A percentile compares a stretch with the other conserved stretches of the same genome.
phyloP scores from a whole-genome alignment of 2,113 vertebrate genomes.

The Synodontis membranacea region DNA sequence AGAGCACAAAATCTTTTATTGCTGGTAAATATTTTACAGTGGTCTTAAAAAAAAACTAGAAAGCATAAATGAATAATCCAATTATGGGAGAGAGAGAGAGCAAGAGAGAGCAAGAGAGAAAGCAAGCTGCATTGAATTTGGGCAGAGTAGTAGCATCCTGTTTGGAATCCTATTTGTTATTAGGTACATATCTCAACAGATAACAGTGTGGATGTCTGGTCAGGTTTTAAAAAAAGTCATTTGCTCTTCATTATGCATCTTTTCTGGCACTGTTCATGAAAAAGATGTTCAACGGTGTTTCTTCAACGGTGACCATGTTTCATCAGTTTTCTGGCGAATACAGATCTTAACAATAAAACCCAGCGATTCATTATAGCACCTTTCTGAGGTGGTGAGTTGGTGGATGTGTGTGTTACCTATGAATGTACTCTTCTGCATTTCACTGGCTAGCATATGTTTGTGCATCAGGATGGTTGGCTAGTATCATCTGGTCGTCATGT shows the following conservation, averaged over 20 bases:
- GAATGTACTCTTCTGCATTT: constrained; percentile 2
- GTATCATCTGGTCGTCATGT: not conserved
- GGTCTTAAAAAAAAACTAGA: not conserved
- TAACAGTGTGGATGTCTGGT: not conserved
- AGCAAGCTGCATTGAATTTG: not conserved
- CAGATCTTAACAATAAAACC: not conserved
- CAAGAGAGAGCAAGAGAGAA: not conserved
- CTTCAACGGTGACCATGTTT: not conserved
- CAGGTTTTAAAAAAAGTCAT: not conserved
- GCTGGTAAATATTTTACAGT: not conserved
- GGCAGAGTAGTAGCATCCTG: not conserved
- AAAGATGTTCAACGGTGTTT: not conserved
- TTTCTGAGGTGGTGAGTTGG: no score
- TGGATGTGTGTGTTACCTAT: not conserved
- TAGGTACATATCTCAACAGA: not conserved
- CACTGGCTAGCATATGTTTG: not conserved
- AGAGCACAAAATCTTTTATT: not conserved
- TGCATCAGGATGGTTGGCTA: not conserved
- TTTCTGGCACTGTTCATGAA: not conserved
- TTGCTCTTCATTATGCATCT: not conserved
- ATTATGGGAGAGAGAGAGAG: not conserved
- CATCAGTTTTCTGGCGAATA: not conserved
- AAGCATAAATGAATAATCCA: not conserved
- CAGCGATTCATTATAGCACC: not conserved
- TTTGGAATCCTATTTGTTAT: not conserved